These are phyloP conservation scores for Trissolcus brochymenae DNA, from an alignment of 2,888 invertebrate species.

Conservation along the genomic window DNA sequence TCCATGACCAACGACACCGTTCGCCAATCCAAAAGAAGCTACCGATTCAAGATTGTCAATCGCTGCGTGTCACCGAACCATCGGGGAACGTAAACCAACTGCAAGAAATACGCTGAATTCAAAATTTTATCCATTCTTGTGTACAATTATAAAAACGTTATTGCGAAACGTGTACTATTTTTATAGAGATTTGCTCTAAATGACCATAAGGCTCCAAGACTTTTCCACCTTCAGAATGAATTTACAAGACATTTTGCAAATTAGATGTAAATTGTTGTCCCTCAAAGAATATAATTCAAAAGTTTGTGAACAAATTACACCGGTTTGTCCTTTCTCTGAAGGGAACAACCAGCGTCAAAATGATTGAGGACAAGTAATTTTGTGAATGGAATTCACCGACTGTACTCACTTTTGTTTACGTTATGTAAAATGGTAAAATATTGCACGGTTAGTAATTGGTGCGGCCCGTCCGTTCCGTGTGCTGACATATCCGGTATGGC, in stretches of 20 bases:
- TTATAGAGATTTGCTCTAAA: conserved; percentile 24
- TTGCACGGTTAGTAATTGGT: conserved; percentile 33
- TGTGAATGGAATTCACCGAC: neutral
- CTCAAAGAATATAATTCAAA: neutral
- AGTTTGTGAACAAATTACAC: too few species aligned
- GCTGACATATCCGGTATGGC: conserved; percentile 39
- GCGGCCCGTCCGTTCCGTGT: conserved; percentile 26
- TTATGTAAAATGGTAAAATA: conserved; percentile 19
- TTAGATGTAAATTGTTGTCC: neutral
- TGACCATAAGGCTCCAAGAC: conserved; percentile 21
- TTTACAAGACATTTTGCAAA: conserved; percentile 1
- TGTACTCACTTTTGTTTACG: neutral
- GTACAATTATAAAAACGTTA: conserved; percentile 19
- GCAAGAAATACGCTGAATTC: conserved; percentile 26
- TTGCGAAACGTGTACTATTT: conserved; percentile 28
- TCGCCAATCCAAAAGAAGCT: conserved; percentile 44
- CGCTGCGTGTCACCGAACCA: conserved; percentile 27
- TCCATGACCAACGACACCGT: conserved; percentile 44
- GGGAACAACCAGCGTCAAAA: neutral
- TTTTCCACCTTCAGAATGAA: neutral
- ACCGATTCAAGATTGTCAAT: conserved; percentile 25
- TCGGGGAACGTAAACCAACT: conserved; percentile 32
- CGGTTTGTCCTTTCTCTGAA: neutral
- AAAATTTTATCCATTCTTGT: conserved; percentile 30
- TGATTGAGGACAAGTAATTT: too few species aligned